These are phyloP conservation scores for Holothuria leucospilota DNA, from an alignment of 53 echinoderm and acorn worm genomes.

Conservation along the genomic window DNA sequence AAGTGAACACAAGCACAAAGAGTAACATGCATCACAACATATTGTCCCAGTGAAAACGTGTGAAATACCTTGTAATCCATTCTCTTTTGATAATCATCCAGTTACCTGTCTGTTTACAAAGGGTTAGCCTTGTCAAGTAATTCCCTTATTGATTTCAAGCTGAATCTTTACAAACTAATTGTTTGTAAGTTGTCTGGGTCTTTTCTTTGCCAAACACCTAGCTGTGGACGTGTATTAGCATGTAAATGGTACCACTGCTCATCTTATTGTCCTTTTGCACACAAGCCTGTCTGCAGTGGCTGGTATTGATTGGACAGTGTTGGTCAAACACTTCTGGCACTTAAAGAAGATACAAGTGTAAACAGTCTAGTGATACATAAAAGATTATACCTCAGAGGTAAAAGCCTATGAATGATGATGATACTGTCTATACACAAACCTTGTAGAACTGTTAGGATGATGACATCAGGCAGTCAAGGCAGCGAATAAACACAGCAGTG, in stretches of 20 bases:
- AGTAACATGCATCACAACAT: no score
- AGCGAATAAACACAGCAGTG: no score
- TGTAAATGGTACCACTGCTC: neutral
- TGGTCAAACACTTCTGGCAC: slow-evolving; percentile 11
- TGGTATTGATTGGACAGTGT: neutral
- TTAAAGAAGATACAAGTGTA: neutral
- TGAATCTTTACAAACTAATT: no score
- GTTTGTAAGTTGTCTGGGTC: no score
- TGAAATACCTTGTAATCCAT: slow-evolving; percentile 13
- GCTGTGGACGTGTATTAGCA: neutral
- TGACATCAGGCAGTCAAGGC: no score
- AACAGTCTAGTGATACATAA: neutral
- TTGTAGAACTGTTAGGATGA: no score
- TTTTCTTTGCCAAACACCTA: neutral
- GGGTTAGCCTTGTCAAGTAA: neutral
- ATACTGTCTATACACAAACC: no score
- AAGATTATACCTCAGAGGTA: no score
- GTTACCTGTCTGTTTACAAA: slow-evolving; percentile 11
- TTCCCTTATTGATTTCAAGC: slow-evolving; percentile 28
- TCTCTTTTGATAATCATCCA: neutral
- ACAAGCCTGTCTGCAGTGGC: neutral
- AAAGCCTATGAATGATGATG: no score
- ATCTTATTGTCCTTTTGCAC: neutral
- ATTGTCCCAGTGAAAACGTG: slow-evolving; percentile 7
- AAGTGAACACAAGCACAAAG: no score